Percentiles rank a stretch among this genome's conserved stretches.
phyloP scores from a whole-genome alignment of 1,140 invertebrate species.

The Procambarus virginalis region DNA sequence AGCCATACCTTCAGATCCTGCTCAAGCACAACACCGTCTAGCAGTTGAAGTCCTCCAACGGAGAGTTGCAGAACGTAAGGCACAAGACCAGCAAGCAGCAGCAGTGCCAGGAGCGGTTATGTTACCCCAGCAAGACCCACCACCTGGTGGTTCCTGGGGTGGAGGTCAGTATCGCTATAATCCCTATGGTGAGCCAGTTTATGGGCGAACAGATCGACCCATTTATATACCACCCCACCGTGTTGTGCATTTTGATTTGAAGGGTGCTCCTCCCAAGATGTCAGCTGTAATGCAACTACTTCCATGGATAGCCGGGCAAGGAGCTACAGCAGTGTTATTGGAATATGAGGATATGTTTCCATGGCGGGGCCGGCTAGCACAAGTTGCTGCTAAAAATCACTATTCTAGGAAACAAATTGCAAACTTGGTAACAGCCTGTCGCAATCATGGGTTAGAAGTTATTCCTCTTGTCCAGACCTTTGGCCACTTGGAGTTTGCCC shows the following conservation, averaged over 20 bases:
- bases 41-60: conserved; percentile 54
- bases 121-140: conserved; percentile 45
- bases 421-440: conserved; percentile 80
- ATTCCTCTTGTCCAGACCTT: conserved; percentile 97
- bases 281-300: conserved; percentile 83
- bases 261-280: conserved; percentile 87
- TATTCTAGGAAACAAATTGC: conserved; percentile 84
- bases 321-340: conserved; percentile 82
- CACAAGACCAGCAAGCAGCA: conserved; percentile 45
- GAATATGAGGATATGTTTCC: conserved; percentile 99
- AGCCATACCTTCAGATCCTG: conserved; percentile 48
- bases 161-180: conserved; percentile 67
- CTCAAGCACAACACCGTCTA: conserved; percentile 30
- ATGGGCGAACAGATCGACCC: conserved; percentile 65
- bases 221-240: conserved; percentile 70
- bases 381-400: conserved; percentile 83
- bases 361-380: conserved; percentile 82
- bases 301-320: conserved; percentile 82
- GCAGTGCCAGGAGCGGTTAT: conserved; percentile 26
- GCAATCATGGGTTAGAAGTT: conserved; percentile 82
- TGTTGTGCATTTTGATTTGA: conserved; percentile 90
- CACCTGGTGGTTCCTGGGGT: conserved; percentile 22
- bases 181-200: conserved; percentile 69
- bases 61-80: conserved; percentile 38
- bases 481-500: conserved; percentile 92